Conservation (phyloP, 1,140 invertebrate genomes). For the Dendroctonus ponderosae region DNA sequence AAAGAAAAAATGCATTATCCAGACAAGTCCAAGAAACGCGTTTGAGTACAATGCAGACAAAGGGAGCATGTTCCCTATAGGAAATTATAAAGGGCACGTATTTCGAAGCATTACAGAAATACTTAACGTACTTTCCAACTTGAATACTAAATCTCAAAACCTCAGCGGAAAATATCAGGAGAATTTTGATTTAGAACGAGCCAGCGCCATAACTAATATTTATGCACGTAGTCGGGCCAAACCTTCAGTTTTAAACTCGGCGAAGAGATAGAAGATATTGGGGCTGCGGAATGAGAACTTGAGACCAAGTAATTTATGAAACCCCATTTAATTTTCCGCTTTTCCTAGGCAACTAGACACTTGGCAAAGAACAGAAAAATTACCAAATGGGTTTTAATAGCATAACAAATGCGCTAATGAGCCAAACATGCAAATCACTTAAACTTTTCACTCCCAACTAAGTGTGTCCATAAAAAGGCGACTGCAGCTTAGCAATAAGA, state of each 20-base stretch:
- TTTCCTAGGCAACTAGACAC: no score
- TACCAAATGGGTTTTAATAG: no score
- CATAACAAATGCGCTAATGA: conserved; percentile 19
- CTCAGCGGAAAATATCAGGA: conserved; percentile 7
- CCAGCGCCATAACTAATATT: conserved; percentile 11
- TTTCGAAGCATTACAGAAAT: conserved; percentile 9
- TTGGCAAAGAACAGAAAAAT: no score
- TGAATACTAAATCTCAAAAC: conserved; percentile 9
- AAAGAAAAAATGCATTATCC: no score
- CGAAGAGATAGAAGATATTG: background rate
- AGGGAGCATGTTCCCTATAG: background rate
- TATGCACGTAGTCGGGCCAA: conserved; percentile 1
- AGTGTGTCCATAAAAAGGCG: conserved; percentile 9
- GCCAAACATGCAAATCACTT: conserved; percentile 27
- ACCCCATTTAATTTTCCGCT: background rate
- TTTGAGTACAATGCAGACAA: no score
- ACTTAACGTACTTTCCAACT: conserved; percentile 13
- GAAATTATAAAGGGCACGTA: conserved; percentile 7
- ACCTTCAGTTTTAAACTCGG: background rate
- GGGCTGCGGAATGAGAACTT: background rate
- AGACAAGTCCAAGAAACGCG: no score
- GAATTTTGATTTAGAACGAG: conserved; percentile 13
- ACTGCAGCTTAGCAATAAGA: conserved; percentile 27
- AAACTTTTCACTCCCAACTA: conserved; percentile 18
- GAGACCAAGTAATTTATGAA: background rate